Base-by-base conservation (phyloP, 2,113 vertebrate genomes). In the Camelus bactrianus region DNA sequence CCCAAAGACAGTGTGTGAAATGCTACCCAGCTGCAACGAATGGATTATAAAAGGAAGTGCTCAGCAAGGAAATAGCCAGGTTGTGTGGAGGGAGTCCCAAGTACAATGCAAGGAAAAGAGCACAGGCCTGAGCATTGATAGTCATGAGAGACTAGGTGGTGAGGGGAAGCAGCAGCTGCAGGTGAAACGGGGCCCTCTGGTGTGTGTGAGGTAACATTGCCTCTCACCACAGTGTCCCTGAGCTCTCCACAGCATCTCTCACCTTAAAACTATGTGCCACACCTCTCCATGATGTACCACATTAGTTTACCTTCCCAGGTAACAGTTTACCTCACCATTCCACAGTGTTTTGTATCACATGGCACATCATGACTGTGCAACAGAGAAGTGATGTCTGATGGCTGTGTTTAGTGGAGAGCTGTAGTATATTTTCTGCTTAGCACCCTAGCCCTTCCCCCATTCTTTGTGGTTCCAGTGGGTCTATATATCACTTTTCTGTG, bases 361-460 rank as follows among this genome's bases (percentile, higher is more conserved):
- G 32, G 62, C 73, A 92, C 46, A 72, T 84, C 56, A 56, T 86
- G 73, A 42, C 15, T 80, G 3, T 76, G 46, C 19, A 24, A 85
- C 30, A 90, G 32, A 69, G 54, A 69, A 89, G n/a, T 94, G 58
- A 80, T 65, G 20, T 38, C 58, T 54, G 13, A 16, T 72, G 67
- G 38, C 60, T 88, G 28, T 91, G 42, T 86, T 90, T 72, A 52
- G 64, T 22, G 1, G 10, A 52, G 35, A 87, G 8, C 16, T 96
- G 6, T 76, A 80, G 72, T 83, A 82, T n/a, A 19, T 46, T 64
- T 90, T 58, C n/a, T 91, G 52, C 28, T 96, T 87, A 91, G 32
- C 17, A 87, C 26, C 60, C 10, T 86, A 70, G 9, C 83, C 58
- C 32, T 72, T 62, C 35, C n/a, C 28, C 17, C 6, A 75, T 75